Percentiles rank a stretch among this genome's conserved stretches.
Conservation (phyloP, 2,797 vertebrate species). For the Cynopterus sphinx region DNA sequence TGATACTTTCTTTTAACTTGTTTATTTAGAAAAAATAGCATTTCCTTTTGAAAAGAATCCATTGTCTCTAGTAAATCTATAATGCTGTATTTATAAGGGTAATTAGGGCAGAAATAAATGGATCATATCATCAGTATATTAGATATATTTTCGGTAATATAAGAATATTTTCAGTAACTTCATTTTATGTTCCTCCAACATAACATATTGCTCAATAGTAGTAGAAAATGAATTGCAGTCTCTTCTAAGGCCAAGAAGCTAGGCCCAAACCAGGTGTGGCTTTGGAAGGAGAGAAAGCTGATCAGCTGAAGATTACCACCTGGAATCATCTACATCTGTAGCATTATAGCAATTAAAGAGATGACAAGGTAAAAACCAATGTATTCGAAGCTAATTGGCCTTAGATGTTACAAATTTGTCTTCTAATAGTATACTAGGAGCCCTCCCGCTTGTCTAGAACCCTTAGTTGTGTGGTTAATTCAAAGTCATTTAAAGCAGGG, state of each 20-base stretch:
- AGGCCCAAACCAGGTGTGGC: neutral
- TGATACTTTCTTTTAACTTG: conserved; percentile 14
- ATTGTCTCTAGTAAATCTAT: neutral
- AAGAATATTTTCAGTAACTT: neutral
- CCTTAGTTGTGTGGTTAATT: neutral
- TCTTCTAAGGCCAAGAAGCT: neutral
- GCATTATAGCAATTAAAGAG: neutral
- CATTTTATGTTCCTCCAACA: neutral
- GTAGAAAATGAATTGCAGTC: neutral
- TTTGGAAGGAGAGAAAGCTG: neutral
- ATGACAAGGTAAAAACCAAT: neutral
- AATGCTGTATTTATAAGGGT: conserved; percentile 8
- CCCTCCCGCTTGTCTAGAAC: neutral
- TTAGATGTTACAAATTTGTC: neutral
- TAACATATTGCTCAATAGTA: neutral
- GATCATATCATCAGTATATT: neutral
- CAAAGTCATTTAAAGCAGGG: neutral
- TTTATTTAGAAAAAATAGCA: conserved; percentile 22
- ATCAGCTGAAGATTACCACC: neutral
- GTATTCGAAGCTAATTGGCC: neutral
- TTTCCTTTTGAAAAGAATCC: conserved; percentile 36
- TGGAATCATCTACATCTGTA: neutral
- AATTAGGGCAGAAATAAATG: conserved; percentile 19
- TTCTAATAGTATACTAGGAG: neutral
- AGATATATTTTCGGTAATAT: neutral